Base-by-base conservation (phyloP, 2,888 invertebrate species). In the Lepidochrysops patricia region DNA sequence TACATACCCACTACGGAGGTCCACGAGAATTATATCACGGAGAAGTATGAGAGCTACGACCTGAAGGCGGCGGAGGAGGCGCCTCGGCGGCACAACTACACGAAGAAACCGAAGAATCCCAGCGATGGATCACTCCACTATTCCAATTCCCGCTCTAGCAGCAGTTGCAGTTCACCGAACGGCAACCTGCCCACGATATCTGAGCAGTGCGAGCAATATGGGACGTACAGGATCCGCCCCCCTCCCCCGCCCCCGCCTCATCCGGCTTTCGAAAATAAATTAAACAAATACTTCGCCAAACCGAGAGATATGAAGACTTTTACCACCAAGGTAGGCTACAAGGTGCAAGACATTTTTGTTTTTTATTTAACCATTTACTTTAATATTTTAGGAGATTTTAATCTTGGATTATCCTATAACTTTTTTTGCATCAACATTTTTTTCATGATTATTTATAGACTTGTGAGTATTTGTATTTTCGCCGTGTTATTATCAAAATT, bases 31-130 rank as follows among this genome's bases (percentile, higher is more conserved):
- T 86, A 71, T 60, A 79, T 88, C 0, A 77, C 77, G 2, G 86
- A 87, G 60, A 87, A 85, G 62, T 87, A 82, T 60, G 89, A 89
- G 68, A 84, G 86, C 0, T 86, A 85, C 65, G 87, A 87, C 62
- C 70, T 84, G 60, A 84, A 84, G 56, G 78, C 82, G 2, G 73
- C 79, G 0, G 84, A 82, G 54, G 84, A 84, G 57, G 75, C 78
- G 7, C 83, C 84, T 1, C 76, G 80, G 57, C 72, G 84, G 48
- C 81, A 86, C 62, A 75, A 80, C 2, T 89, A 85, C 64, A 79
- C 77, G 13, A 89, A 89, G 67, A 89, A 87, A 60, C 78, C 86
- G 1, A 85, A 81, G 66, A 88, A 89, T 62, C 85, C 85, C 1
- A 63, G 82, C 0, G 89, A 89, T 63, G 89, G 88, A 1, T 87